Percentiles rank a stretch among this genome's conserved stretches.
Evolutionary conservation across 2,113 vertebrate genomes (phyloP).

Genomic region (Microtus montanus): DNA sequence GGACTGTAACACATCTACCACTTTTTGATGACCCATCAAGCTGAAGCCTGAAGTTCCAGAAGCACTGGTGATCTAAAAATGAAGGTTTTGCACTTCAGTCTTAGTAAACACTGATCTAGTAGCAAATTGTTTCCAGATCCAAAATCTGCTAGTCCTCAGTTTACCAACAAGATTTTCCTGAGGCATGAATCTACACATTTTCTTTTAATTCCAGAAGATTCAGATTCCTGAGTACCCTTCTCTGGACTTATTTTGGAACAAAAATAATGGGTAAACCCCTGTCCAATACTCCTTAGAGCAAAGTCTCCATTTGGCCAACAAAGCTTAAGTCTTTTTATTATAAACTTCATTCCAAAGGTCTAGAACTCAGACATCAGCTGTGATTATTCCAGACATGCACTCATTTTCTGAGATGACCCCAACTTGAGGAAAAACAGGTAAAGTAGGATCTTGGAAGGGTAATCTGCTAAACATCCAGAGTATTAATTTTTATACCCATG

Average conservation of each 20-base stretch:
- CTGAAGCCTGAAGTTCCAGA: conserved; percentile 43
- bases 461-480: not conserved
- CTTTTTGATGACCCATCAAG: conserved; percentile 55
- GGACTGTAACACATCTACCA: conserved; percentile 12
- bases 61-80: conserved; percentile 51
- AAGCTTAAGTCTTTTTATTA: conserved; percentile 56
- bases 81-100: conserved; percentile 47
- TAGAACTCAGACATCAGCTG: conserved; percentile 48
- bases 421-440: conserved; percentile 29
- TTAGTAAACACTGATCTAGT: conserved; percentile 45
- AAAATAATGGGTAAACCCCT: conserved; percentile 57
- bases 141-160: conserved; percentile 56
- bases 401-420: conserved; percentile 38
- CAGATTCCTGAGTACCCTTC: conserved; percentile 52
- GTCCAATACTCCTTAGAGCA: conserved; percentile 30
- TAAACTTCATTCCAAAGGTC: conserved; percentile 55
- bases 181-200: conserved; percentile 52
- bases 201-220: conserved; percentile 60
- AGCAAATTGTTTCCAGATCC: conserved; percentile 52
- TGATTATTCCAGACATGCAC: conserved; percentile 48
- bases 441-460: conserved; percentile 2
- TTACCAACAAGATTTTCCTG: conserved; percentile 66
- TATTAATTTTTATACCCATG: conserved; percentile 77
- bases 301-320: conserved; percentile 58
- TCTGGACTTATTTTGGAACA: conserved; percentile 59